Conservation (phyloP, 64 coral and sea anemone species). For the Acropora yongei region DNA sequence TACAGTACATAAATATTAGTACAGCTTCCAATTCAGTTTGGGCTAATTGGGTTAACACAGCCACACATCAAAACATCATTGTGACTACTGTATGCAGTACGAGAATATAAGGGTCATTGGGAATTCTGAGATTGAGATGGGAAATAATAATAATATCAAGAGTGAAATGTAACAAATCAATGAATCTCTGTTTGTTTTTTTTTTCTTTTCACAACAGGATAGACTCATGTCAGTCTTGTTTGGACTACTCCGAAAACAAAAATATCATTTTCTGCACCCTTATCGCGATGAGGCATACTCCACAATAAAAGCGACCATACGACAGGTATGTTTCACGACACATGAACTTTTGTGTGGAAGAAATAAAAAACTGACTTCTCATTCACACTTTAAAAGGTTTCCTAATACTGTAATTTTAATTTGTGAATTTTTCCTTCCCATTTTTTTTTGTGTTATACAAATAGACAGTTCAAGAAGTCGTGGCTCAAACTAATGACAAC, state of each 20-base stretch:
- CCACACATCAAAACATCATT: too few species aligned
- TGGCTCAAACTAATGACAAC: slow-evolving; percentile 52
- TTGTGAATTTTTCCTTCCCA: background rate
- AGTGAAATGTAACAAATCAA: background rate
- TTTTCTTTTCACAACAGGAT: slow-evolving; percentile 68
- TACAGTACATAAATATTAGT: too few species aligned
- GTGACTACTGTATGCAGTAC: too few species aligned
- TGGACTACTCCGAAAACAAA: slow-evolving; percentile 96
- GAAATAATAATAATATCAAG: background rate
- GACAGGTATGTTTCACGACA: slow-evolving; percentile 56
- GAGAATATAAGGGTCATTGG: too few species aligned
- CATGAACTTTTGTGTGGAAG: too few species aligned
- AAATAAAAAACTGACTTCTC: too few species aligned
- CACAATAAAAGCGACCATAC: slow-evolving; percentile 88
- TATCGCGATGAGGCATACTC: slow-evolving; percentile 95
- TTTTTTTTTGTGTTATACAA: background rate
- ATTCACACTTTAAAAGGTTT: too few species aligned
- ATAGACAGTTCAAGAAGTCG: slow-evolving; percentile 78
- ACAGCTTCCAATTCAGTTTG: too few species aligned
- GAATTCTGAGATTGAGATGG: too few species aligned
- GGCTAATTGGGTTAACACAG: too few species aligned
- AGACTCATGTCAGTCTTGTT: slow-evolving; percentile 93
- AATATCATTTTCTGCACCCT: slow-evolving; percentile 93
- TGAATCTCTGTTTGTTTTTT: background rate
- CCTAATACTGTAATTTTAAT: too few species aligned